These are phyloP conservation scores for Nycticorax nycticorax DNA, from an alignment of 2,113 vertebrate genomes.

Conservation along the genomic window DNA sequence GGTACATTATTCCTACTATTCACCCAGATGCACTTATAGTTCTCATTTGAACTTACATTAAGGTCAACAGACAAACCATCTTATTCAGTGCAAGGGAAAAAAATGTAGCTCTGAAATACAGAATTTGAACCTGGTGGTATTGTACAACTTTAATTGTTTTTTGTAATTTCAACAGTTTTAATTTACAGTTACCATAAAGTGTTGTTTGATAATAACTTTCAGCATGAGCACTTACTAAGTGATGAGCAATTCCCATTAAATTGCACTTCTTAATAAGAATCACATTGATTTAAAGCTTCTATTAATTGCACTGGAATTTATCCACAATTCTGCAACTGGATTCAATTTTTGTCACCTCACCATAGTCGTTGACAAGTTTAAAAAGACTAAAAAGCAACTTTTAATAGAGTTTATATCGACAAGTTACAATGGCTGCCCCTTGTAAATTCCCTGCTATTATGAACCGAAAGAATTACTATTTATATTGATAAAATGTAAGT, in stretches of 20 bases:
- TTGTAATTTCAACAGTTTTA: not conserved
- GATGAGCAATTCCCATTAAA: conserved; percentile 14
- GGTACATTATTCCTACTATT: not conserved
- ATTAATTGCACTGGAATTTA: not conserved
- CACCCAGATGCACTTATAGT: not conserved
- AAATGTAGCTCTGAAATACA: not conserved
- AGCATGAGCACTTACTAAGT: not conserved
- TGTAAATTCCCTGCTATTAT: not conserved
- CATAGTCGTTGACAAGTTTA: not conserved
- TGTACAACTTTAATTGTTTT: not conserved
- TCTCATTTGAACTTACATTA: not conserved
- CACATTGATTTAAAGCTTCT: not conserved
- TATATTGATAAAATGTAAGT: not conserved
- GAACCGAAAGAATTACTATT: not conserved
- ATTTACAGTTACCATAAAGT: not conserved
- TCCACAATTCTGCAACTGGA: not conserved
- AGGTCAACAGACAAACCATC: not conserved
- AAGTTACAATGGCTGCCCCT: not conserved
- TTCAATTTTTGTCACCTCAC: not conserved
- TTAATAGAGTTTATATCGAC: not conserved
- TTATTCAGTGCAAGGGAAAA: not conserved
- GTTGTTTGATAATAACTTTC: not conserved
- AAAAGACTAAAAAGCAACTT: not conserved
- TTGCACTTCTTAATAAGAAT: not conserved
- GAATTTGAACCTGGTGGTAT: not conserved